These are phyloP conservation scores for Aptenodytes forsteri DNA, from an alignment of 2,113 vertebrate species.

Conservation along the genomic window DNA sequence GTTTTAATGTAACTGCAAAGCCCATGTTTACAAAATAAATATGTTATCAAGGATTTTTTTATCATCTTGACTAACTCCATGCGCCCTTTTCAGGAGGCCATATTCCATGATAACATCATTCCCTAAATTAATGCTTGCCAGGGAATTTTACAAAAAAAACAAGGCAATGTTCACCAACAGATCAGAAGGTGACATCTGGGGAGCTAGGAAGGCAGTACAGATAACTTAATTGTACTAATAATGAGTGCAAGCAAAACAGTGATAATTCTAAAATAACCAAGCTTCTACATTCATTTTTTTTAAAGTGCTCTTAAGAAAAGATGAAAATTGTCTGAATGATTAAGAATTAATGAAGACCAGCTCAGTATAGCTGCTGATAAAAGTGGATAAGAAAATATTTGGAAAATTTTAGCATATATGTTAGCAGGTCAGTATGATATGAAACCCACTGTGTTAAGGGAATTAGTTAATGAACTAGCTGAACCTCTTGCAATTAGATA, in stretches of 20 bases:
- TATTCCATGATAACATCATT: background rate
- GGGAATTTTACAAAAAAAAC: background rate
- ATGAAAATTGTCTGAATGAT: background rate
- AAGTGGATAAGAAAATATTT: background rate
- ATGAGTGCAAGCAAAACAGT: background rate
- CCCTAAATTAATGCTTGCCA: background rate
- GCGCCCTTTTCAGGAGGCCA: background rate
- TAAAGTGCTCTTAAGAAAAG: background rate
- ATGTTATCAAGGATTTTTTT: background rate
- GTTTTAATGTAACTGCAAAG: background rate
- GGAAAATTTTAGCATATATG: background rate
- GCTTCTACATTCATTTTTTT: background rate
- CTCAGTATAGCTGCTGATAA: background rate
- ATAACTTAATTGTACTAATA: background rate
- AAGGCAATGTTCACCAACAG: background rate
- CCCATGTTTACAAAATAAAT: background rate
- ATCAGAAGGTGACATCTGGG: background rate
- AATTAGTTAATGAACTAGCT: background rate
- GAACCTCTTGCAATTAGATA: background rate
- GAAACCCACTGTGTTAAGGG: background rate
- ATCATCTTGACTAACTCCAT: background rate
- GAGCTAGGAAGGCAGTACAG: background rate
- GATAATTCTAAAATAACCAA: background rate
- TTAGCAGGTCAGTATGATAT: background rate
- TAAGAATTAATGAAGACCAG: background rate